Conservation (phyloP, 1,140 invertebrate genomes). For the Bombus polaris region DNA sequence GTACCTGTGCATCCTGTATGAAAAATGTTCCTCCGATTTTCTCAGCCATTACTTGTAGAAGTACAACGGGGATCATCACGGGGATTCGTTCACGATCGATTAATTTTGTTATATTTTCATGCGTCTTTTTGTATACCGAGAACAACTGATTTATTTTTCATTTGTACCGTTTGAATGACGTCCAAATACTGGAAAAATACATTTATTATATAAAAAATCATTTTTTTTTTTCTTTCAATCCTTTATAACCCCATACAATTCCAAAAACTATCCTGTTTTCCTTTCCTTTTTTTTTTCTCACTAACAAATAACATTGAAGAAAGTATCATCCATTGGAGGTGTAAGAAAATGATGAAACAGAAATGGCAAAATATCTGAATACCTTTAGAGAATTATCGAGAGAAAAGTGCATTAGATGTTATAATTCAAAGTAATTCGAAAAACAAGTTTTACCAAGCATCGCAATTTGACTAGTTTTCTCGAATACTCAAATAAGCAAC, state of each 20-base stretch:
- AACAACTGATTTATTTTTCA: neutral
- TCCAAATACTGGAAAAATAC: neutral
- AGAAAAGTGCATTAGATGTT: neutral
- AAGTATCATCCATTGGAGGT: too few relatives aligned
- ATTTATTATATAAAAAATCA: neutral
- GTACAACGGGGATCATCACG: neutral
- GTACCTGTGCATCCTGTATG: slow-evolving; percentile 40
- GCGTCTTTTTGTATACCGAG: neutral
- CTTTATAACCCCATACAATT: neutral
- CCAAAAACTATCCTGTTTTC: too few relatives aligned
- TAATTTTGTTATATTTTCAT: neutral
- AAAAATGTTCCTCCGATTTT: slow-evolving; percentile 17
- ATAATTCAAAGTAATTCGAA: neutral
- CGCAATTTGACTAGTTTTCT: neutral
- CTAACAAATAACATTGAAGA: too few relatives aligned
- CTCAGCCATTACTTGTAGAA: neutral
- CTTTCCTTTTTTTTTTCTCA: too few relatives aligned
- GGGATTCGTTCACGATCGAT: slow-evolving; percentile 23
- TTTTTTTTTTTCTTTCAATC: neutral
- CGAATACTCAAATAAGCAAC: neutral
- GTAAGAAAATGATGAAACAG: neutral
- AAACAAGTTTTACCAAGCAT: neutral
- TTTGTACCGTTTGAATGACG: neutral
- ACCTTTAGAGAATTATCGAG: neutral
- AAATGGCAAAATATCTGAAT: too few relatives aligned